Conservation (phyloP, 2,888 invertebrate genomes). For the Aspidiotus rigidus region DNA sequence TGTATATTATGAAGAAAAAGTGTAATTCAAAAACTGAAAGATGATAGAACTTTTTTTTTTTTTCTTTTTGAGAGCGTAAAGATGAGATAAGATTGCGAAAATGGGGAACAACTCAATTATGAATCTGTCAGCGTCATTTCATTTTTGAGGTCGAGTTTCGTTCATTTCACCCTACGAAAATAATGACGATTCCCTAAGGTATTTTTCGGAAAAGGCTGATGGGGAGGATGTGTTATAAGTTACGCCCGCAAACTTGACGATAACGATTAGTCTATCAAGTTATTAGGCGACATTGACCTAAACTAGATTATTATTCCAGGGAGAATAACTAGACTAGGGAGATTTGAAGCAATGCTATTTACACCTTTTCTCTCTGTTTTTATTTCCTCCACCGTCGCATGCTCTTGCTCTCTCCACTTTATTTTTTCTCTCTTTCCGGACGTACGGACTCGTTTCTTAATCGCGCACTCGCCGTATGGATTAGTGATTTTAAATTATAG, state of each 20-base stretch:
- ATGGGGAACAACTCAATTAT: slow-evolving; percentile 4
- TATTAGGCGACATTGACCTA: neutral
- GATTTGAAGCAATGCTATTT: too few relatives aligned
- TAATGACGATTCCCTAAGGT: neutral
- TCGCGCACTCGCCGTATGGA: too few relatives aligned
- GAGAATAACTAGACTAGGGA: neutral
- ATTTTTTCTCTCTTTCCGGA: too few relatives aligned
- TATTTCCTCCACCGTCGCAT: too few relatives aligned
- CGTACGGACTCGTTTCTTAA: too few relatives aligned
- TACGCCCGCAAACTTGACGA: slow-evolving; percentile 4
- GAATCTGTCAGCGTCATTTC: neutral
- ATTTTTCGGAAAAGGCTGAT: neutral
- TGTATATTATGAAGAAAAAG: too few relatives aligned
- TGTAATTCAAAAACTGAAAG: too few relatives aligned
- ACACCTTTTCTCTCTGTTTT: too few relatives aligned
- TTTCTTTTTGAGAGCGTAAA: neutral
- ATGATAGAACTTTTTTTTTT: too few relatives aligned
- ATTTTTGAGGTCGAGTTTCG: slow-evolving; percentile 4
- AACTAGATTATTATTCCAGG: neutral
- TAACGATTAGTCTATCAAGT: neutral
- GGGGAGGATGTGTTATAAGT: neutral
- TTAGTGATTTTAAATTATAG: too few relatives aligned
- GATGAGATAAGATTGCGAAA: neutral
- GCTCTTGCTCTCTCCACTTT: too few relatives aligned
- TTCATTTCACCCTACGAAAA: neutral